Evolutionary conservation across 2,888 invertebrate species (phyloP).

Genomic region (Sclerodermus sp.): DNA sequence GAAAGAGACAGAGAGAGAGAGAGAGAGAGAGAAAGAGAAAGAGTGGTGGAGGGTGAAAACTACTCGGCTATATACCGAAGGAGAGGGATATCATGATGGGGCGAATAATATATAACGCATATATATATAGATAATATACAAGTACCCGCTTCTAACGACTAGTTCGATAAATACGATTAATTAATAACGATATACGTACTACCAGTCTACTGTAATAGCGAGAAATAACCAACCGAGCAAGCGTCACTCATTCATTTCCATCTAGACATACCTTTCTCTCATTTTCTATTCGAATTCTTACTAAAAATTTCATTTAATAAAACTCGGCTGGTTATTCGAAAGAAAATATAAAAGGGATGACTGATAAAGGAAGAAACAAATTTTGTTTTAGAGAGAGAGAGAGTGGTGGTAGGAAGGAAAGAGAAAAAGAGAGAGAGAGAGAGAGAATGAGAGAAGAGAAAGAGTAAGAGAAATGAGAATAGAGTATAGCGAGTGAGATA

Average conservation of each 20-base stretch:
- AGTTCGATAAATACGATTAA: constrained; percentile 39
- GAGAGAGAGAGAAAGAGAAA: constrained; percentile 12
- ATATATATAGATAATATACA: constrained; percentile 31
- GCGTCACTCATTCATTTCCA: no score
- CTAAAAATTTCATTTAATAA: no score
- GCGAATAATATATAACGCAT: constrained; percentile 37
- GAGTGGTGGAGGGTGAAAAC: constrained; percentile 32
- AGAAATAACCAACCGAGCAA: no score
- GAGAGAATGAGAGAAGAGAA: neutral
- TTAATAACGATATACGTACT: constrained; percentile 44
- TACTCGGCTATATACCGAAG: constrained; percentile 29
- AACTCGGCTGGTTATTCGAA: no score
- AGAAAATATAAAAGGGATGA: no score
- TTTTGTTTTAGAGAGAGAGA: no score
- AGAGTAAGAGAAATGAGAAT: neutral
- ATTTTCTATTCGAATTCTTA: no score
- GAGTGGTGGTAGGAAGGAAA: neutral
- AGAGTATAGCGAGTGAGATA: neutral
- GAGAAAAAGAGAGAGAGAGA: neutral
- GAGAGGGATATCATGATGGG: constrained; percentile 25
- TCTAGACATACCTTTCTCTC: no score
- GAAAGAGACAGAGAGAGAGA: constrained; percentile 16
- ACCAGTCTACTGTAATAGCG: constrained; percentile 37
- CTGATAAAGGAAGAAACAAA: no score
- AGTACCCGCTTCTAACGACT: constrained; percentile 48